Evolutionary conservation across 2,797 vertebrate species (phyloP).

Genomic region (Eulemur coronatus): DNA sequence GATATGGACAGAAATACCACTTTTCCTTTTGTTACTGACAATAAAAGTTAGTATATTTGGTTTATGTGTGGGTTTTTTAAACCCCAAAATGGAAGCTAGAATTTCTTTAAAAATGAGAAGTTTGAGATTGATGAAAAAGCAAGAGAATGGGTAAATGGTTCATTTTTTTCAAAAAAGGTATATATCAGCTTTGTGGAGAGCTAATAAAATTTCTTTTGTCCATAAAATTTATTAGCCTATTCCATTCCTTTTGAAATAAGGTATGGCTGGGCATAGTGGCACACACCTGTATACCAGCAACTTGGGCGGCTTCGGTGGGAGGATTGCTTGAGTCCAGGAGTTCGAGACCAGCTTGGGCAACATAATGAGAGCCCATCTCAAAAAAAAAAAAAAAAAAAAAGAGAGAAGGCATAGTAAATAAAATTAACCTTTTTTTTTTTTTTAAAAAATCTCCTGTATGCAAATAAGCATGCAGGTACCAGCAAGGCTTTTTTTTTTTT

Average conservation of each 20-base stretch:
- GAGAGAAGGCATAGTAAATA: background rate
- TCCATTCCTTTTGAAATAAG: constrained; percentile 24
- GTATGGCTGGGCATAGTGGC: background rate
- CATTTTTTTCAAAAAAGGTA: background rate
- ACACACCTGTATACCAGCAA: too few species aligned
- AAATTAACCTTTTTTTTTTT: background rate
- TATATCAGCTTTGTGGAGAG: constrained; percentile 9
- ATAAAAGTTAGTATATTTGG: background rate
- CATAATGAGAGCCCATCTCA: too few species aligned
- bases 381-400: too few species aligned
- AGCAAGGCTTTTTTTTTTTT: background rate
- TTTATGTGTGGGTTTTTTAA: background rate
- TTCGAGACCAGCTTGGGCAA: too few species aligned
- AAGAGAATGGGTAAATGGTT: background rate
- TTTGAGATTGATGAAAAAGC: constrained; percentile 15
- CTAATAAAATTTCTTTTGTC: background rate
- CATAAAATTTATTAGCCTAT: background rate
- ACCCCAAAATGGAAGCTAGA: background rate
- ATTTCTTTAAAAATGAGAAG: background rate
- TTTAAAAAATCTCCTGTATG: background rate
- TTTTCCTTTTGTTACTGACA: background rate
- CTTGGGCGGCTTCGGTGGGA: background rate
- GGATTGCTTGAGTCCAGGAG: too few species aligned
- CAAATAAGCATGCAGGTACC: background rate
- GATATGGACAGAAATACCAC: background rate